Evolutionary conservation across 2,797 vertebrate species (phyloP).

Genomic region (Avahi laniger): DNA sequence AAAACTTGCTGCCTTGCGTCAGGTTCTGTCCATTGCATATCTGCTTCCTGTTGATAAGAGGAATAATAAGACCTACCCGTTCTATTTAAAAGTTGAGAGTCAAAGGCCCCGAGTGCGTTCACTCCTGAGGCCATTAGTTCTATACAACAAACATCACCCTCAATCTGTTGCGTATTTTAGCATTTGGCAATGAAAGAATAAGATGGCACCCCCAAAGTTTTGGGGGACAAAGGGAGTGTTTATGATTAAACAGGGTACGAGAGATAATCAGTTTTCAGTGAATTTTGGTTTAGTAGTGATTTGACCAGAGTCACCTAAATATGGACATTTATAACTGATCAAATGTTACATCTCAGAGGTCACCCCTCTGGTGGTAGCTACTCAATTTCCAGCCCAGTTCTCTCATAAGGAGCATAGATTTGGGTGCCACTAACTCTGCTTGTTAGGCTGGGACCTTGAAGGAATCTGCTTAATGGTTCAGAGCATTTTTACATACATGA

Average conservation of each 20-base stretch:
- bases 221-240: neutral
- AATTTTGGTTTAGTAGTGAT: neutral
- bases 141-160: neutral
- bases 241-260: neutral
- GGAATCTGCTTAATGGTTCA: neutral
- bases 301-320: neutral
- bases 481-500: neutral
- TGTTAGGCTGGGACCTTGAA: accelerated
- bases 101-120: conserved; percentile 30
- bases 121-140: neutral
- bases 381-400: neutral
- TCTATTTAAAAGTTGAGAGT: neutral
- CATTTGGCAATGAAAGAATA: neutral
- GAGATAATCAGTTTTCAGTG: neutral
- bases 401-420: neutral
- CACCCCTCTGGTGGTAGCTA: neutral
- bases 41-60: conserved; percentile 53
- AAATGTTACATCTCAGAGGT: neutral
- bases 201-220: neutral
- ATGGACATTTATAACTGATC: neutral
- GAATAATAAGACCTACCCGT: conserved; percentile 27
- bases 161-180: neutral
- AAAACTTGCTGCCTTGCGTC: neutral
- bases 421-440: neutral
- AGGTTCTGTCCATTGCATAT: neutral